Evolutionary conservation across 2,113 vertebrate genomes (phyloP), one percentile per base, ranked within the genome.

Genomic region (Cettia cetti): DNA sequence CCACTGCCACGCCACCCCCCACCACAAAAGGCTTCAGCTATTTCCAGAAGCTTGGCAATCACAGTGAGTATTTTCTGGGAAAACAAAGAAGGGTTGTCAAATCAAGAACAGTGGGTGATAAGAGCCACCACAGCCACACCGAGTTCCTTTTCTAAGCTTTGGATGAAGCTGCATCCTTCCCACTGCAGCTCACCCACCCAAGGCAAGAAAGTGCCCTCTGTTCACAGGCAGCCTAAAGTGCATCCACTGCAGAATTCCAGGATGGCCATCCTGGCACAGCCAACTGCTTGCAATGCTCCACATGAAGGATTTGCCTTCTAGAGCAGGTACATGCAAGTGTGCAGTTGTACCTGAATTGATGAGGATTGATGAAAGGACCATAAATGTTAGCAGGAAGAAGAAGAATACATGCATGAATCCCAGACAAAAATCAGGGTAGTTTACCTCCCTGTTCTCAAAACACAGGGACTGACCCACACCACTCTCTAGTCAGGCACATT

Each of bases 1-100:
- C 49, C 71, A 18, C 1, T 3, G 90, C 90, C 71, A 10, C 4
- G 8, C 44, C 57, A 7, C 24, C 89, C 78, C 63, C 85, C 75
- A 18, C 79, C 94, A 72, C 82, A 89, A 74, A 95, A 96, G 89
- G 91, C 45, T 86, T 88, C 15, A 74, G 91, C 86, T 97, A 96
- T 97, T 97, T 74, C 72, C 24, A 95, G 95, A 71, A 30, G 7
- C 70, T 89, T 81, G 89, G 92, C 31, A 2, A 56, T 23, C 45
- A n/a, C 24, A 2, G 22, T 4, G 23, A 80, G 85, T 94, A 81
- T 91, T 77, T 69, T 54, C 80, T 94, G 66, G 90, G 81, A 93
- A 88, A 92, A 86, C 39, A 59, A 42, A 87, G 88, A 10, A 17
- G 52, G 20, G 83, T 17, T 92, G 84, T 89, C 71, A 93, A 74